A percentile compares a stretch with the other conserved stretches of the same genome.
These are phyloP conservation scores for Microtus richardsoni DNA, from an alignment of 2,113 vertebrate species.

Conservation along the genomic window DNA sequence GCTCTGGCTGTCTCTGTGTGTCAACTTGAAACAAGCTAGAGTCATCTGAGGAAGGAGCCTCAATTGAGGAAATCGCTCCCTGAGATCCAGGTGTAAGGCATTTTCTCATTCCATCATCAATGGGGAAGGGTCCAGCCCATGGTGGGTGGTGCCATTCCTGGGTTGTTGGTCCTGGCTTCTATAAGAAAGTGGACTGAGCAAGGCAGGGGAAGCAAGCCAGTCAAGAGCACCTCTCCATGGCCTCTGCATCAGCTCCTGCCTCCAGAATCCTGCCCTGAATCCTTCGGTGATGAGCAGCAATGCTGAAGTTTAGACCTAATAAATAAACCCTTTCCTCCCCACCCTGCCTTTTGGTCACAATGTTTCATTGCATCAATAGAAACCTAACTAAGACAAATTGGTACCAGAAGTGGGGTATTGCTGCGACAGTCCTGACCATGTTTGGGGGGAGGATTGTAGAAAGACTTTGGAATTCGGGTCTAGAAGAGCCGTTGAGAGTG, in stretches of 20 bases:
- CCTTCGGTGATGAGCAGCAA: neutral
- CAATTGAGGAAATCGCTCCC: neutral
- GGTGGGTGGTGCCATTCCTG: neutral
- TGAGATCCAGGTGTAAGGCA: neutral
- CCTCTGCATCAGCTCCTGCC: neutral
- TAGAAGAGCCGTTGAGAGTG: no score
- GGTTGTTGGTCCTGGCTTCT: neutral
- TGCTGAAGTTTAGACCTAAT: neutral
- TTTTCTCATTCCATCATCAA: neutral
- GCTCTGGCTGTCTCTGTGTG: neutral
- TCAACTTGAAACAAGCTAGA: neutral
- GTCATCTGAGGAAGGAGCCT: neutral
- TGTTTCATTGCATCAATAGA: neutral
- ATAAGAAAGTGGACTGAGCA: neutral
- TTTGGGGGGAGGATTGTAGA: no score
- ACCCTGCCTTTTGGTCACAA: neutral
- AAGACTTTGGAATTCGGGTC: no score
- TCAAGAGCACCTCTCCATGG: neutral
- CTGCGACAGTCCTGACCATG: no score
- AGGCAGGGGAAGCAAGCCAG: neutral
- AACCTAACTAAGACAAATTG: neutral
- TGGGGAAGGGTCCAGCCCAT: neutral
- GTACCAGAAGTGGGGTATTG: no score
- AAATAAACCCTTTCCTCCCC: neutral
- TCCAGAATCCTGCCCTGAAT: neutral